Evolutionary conservation across 2,888 invertebrate genomes (phyloP), one percentile per base, ranked within the genome.

Genomic region (Drosophila vallismaia): DNA sequence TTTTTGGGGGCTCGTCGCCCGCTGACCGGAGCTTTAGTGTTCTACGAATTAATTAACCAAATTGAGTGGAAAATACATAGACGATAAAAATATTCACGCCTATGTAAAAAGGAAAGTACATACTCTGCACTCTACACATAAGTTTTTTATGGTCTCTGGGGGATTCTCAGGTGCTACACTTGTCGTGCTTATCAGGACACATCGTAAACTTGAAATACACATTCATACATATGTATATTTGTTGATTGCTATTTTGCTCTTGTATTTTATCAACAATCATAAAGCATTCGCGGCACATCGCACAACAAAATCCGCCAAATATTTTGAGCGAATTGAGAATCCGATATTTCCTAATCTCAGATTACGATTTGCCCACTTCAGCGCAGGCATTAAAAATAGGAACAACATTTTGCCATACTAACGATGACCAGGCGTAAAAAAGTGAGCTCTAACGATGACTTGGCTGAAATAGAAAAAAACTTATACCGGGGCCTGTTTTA

Each of bases 401-500:
- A 74, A 68, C 42, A 53, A 68, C 38, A 53, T 54, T 62, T 73
- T 59, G 72, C 69, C n/a, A 71, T 78, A 58, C 83, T 77, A 77
- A 88, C 84, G 76, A 74, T 77, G 84, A 84, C 83, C 63, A 28
- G 44, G 68, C 78, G 9, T 24, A 58, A 67, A 79, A 78, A 74
- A 60, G 36, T 69, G 73, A 83, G 71, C 85, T 76, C 86, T 85
- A 77, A 85, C 75, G 84, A 86, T 85, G 84, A 85, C 86, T 42
- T 8, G 59, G 76, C 84, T 62, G 48, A 60, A 82, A 6, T 42
- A 74, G 63, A 76, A 51, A 51, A 55, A 45, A 59, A 46, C 50
- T 45, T 62, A 70, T 49, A 62, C 45, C 70, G 72, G 71, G 62
- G 70, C 72, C 78, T 72, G 76, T 66, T 77, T 80, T 52, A 51